Conservation (phyloP, 2,113 vertebrate genomes). For the Erythrocercus mccallii region DNA sequence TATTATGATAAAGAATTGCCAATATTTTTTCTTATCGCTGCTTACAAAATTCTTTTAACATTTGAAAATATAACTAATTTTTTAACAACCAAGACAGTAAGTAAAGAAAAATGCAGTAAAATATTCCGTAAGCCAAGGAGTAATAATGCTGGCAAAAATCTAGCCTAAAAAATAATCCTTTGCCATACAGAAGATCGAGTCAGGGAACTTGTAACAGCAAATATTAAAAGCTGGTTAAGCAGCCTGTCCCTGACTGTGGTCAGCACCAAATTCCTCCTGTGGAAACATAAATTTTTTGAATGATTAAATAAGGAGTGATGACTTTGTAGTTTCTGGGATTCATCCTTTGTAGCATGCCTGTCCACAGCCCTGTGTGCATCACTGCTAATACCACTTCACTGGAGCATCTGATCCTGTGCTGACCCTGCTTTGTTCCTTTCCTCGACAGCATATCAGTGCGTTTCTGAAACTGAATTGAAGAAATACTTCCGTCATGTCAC, state of each 20-base stretch:
- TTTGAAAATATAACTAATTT: background rate
- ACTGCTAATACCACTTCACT: background rate
- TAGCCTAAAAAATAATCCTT: background rate
- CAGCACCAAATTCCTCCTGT: background rate
- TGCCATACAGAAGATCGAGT: background rate
- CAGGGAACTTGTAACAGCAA: background rate
- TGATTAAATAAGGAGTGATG: background rate
- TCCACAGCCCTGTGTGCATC: background rate
- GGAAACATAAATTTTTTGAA: background rate
- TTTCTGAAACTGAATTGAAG: background rate
- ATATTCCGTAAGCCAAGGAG: background rate
- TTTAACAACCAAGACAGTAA: background rate
- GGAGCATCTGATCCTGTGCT: background rate
- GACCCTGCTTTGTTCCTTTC: background rate
- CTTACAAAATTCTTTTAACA: background rate
- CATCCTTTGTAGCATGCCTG: background rate
- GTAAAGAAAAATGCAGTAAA: background rate
- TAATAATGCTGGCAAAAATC: background rate
- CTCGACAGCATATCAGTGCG: background rate
- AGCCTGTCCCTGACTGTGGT: background rate
- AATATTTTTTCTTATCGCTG: background rate
- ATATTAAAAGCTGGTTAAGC: background rate
- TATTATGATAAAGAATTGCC: background rate
- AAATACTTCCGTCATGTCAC: background rate
- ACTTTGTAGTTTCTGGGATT: background rate